A percentile compares a stretch with the other conserved stretches of the same genome.
Evolutionary conservation across 2,888 invertebrate species (phyloP).

Genomic region (Galeruca laticollis): DNA sequence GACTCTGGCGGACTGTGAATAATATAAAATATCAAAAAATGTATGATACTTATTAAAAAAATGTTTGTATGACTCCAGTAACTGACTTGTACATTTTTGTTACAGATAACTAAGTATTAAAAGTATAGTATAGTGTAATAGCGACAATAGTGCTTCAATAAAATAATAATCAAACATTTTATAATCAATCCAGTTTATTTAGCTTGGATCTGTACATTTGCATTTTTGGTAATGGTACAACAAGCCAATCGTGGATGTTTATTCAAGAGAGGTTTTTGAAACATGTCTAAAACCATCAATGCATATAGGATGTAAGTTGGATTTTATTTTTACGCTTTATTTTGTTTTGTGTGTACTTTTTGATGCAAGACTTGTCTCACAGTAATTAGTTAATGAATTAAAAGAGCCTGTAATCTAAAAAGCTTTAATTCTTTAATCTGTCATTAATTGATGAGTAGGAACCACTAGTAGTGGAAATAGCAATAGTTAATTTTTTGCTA

Average conservation of each 20-base stretch:
- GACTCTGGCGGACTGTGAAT: too few relatives aligned
- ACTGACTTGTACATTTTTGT: constrained; percentile 19
- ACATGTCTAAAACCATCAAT: constrained; percentile 89
- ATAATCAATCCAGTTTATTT: constrained; percentile 26
- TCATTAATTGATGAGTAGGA: too few relatives aligned
- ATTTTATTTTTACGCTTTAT: constrained; percentile 50
- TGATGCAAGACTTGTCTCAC: constrained; percentile 10
- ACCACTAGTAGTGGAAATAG: too few relatives aligned
- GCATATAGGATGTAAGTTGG: constrained; percentile 90
- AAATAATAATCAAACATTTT: constrained; percentile 20
- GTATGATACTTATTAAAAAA: background rate
- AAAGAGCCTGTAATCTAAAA: background rate
- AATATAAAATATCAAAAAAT: too few relatives aligned
- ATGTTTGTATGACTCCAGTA: constrained; percentile 8
- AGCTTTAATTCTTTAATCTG: background rate
- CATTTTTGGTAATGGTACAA: constrained; percentile 51
- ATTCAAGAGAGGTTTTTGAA: constrained; percentile 47
- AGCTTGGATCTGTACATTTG: constrained; percentile 28
- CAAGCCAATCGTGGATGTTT: constrained; percentile 43
- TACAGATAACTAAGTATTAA: constrained; percentile 23
- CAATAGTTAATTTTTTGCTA: too few relatives aligned
- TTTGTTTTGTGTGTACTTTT: constrained; percentile 26
- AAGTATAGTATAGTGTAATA: constrained; percentile 8
- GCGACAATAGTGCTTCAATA: constrained; percentile 14
- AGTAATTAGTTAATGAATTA: background rate